Evolutionary conservation across 2,797 vertebrate species (phyloP), one percentile per base, ranked within the genome.

Genomic region (Scolopax rusticola): DNA sequence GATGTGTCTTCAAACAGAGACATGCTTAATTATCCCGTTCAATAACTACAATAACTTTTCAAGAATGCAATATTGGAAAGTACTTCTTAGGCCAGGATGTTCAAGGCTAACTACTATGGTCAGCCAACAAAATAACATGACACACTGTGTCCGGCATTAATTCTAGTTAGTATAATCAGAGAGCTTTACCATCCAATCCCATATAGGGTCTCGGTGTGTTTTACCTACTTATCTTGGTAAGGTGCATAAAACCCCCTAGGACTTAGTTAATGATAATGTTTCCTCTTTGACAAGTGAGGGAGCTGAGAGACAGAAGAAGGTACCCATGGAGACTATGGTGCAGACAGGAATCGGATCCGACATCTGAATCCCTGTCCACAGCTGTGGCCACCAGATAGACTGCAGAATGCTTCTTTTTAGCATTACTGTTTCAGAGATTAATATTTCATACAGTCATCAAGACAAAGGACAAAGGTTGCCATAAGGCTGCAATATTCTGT

Each of bases 401-500:
- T 82, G 94, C 67, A 84, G 90, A 92, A 84, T 57, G 71, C 33
- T 87, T 59, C 65, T 71, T 87, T 89, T 89, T 83, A 94, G 25
- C 77, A 87, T 91, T 78, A 53, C 32, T 76, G 13, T 82, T 94
- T 85, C 51, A 57, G 88, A 89, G 83, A 92, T 95, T 90, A 96
- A 93, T 95, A 95, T 95, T 96, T 96, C 86, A 95, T 94, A 65
- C 77, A 91, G 65, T 82, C 93, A 94, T 83, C 84, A 92, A 90
- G 83, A 93, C 83, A 87, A 90, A 94, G 87, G 93, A 91, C 85
- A 95, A 94, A 90, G 91, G 77, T 96, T 89, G 78, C 75, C 94
- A 86, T 95, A 95, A 96, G 93, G 84, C 86, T 95, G 86, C 90
- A 95, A 87, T 94, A 87, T 95, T 95, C 86, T 94, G 93, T 93